Base-by-base conservation (phyloP, 2,888 invertebrate genomes). In the Acheta domesticus region DNA sequence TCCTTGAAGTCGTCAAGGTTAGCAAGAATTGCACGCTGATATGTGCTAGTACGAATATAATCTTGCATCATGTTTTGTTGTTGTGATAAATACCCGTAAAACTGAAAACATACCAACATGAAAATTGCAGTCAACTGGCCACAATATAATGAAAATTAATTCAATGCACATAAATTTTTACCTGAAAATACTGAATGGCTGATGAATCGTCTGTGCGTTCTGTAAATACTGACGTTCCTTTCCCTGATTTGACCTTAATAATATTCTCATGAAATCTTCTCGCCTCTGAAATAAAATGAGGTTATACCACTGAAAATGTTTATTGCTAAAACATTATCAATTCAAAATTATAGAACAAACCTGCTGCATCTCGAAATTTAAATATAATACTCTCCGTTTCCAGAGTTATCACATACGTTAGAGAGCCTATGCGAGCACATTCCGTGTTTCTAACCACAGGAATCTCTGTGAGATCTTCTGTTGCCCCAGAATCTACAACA, bases 41-140 rank as follows among this genome's bases (percentile, higher is more conserved):
- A 99, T 80, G 99, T 99, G 86, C 97, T 96, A 76, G 99, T 99
- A 84, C 99, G 91, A 83, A 99, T 96, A 87, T 97, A 99, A 87
- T 99, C 99, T 89, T 99, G 99, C 95, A 99, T 95, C 99, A 99
- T 99, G 86, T 99, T 99, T 88, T 99, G 99, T 88, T 99, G 99
- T 87, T 99, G 99, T 80, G 98, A 98, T 83, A 99, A 89, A 89
- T 98, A 99, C 83, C 99, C 98, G 88, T 99, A 99, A 88, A 99
- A 99, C 90, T 99, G 86, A 48, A 87, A 86, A 79, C 78, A 81
- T 82, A 83, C 8, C 36, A 36, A 36, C 5, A 36, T 36, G 36
- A 36, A 23, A 36, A 36, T 8, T 36, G 36, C 36, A 36, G 36
- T 36, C 36, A 36, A 36, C 8, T 36, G 36, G 5, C 5, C 36